These are phyloP conservation scores for Cephus sareptanus DNA, from an alignment of 2,888 invertebrate genomes.

Conservation along the genomic window DNA sequence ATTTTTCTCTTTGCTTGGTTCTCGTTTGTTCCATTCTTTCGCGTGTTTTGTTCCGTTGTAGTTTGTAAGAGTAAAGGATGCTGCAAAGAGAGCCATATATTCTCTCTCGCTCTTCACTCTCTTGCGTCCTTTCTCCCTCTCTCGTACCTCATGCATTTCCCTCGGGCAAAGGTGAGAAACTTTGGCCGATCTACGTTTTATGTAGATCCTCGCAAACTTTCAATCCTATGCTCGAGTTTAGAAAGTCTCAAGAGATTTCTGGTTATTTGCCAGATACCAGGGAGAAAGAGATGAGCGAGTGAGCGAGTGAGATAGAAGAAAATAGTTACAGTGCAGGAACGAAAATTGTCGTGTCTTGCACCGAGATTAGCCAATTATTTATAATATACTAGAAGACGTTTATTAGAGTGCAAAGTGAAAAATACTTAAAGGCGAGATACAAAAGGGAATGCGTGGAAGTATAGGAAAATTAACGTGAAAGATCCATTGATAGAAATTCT, in stretches of 20 bases:
- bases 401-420: constrained; percentile 9
- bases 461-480: neutral
- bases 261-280: neutral
- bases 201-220: constrained; percentile 49
- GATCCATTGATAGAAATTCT: neutral
- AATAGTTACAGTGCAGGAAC: neutral
- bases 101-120: neutral
- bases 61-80: neutral
- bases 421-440: constrained; percentile 18
- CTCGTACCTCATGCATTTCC: neutral
- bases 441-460: constrained; percentile 6
- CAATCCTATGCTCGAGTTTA: constrained; percentile 7
- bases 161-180: constrained; percentile 31
- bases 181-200: constrained; percentile 53
- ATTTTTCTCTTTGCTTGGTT: neutral
- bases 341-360: neutral
- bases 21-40: neutral
- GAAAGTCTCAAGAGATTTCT: neutral
- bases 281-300: neutral
- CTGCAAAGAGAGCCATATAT: neutral
- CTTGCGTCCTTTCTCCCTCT: neutral
- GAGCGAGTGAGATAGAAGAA: neutral
- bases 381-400: constrained; percentile 8
- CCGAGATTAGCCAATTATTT: constrained; percentile 1
- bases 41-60: neutral